phyloP scores from a whole-genome alignment of 2,888 invertebrate genomes.

The Eilema sororculum region DNA sequence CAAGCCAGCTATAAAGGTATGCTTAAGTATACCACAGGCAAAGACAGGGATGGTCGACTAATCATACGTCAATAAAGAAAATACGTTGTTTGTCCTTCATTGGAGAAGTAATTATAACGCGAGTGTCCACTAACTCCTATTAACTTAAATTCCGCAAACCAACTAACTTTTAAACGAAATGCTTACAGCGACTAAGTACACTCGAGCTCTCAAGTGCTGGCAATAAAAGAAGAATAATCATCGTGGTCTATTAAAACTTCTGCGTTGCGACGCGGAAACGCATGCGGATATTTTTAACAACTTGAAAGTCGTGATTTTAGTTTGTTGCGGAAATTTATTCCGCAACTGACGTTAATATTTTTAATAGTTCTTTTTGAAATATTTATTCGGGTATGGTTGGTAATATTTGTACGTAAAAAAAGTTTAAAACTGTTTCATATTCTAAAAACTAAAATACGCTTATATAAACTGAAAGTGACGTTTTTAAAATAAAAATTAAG shows the following conservation, averaged over 20 bases:
- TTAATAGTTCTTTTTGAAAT: not conserved
- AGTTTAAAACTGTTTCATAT: not conserved
- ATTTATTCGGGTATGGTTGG: not conserved
- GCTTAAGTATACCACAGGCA: no score
- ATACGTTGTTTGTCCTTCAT: no score
- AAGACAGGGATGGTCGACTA: no score
- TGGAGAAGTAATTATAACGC: no score
- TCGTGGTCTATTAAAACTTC: slow-evolving; percentile 65
- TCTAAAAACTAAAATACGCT: no score
- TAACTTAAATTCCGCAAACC: not conserved
- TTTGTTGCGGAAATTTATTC: not conserved
- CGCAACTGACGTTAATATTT: not conserved
- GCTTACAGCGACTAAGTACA: slow-evolving; percentile 42
- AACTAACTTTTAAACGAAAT: slow-evolving; percentile 33
- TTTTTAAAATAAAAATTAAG: no score
- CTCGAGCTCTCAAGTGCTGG: slow-evolving; percentile 30
- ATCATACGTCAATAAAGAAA: no score
- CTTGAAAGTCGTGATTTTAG: not conserved
- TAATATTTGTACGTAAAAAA: not conserved
- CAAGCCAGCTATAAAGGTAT: no score
- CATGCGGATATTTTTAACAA: slow-evolving; percentile 23
- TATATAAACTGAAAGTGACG: no score
- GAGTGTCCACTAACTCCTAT: not conserved
- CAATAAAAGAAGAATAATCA: slow-evolving; percentile 56
- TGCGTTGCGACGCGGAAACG: slow-evolving; percentile 28